Evolutionary conservation across 2,888 invertebrate species (phyloP), one percentile per base, ranked within the genome.

Genomic region (Catocala fraxini): DNA sequence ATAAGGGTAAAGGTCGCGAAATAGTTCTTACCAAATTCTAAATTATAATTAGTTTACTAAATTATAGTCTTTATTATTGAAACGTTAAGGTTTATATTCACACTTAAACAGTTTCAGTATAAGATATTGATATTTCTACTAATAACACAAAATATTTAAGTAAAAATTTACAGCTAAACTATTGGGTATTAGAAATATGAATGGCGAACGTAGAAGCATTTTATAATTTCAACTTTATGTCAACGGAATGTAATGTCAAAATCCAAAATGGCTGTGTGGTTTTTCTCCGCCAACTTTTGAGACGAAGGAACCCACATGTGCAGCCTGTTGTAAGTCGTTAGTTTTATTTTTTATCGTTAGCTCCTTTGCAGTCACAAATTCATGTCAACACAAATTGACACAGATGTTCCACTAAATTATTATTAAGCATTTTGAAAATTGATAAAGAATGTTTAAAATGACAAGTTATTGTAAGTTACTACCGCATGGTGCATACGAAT

Each of bases 321-420:
- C 83, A 75, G 84, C 80, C 82, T 84, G 84, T 76, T 83, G 87
- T 81, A 75, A 80, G 88, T 89, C 89, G 86, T 91, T 89, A 85
- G 84, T 88, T 87, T 83, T 77, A 76, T 85, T 89, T 89, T 91
- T 89, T 87, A 82, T 80, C 76, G 76, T 77, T 68, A 77, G 76
- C 79, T 83, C 75, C 80, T 85, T 83, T 73, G 75, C 81, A 81
- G 82, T 85, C 84, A 85, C 81, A 87, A 82, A 82, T 83, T 78
- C 77, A 81, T 91, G 91, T 91, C 91, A 92, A 91, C 91, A 90
- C 79, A 81, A 83, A 88, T 88, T 84, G 86, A 83, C 86, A 90
- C 91, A 91, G 88, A 91, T 91, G 92, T 85, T 84, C 65, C 71
- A 80, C 71, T 83, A 83, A 83, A 84, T 87, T 84, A 85, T 81